Evolutionary conservation across 23 tunicate species (phyloP), one percentile per base, ranked within the genome.

Genomic region (Halocynthia roretzi): DNA sequence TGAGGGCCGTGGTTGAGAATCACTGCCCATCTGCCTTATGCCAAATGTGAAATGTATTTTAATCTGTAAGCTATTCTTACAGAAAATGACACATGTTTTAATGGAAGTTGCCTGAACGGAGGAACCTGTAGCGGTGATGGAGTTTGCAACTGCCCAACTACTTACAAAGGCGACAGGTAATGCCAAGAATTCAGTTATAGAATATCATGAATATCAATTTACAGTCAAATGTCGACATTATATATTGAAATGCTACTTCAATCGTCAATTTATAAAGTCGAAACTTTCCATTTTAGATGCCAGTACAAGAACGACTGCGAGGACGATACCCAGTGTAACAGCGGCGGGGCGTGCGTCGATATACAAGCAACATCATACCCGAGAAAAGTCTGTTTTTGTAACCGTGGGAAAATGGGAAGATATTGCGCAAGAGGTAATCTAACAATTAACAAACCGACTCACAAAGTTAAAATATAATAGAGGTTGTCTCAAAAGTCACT

Each of bases 91-190:
- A 62, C 14, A 1, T 89, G 96, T 50, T 89, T 80, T 53, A 75
- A 21, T 8, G 88, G 85, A 51, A 83, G 84, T 70, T 89, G 96
- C 62, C 80, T 89, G 50, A 89, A 89, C 77, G 87, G 87, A 6
- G 96, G 96, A 18, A 80, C 68, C 6, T 89, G 96, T 68, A 8
- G 61, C 50, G 19, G 7, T 21, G 56, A 54, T 54, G 96, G 96
- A 10, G 14, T 12, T 14, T 89, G 96, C 79, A 52, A 51, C 50
- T 89, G 96, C 74, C 4, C 51, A 18, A 80, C 81, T 22, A 67
- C 87, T 54, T 89, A 71, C 57, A 65, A 85, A 72, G 96, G 96
- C 6, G 85, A 84, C 53, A 80, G 96, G 61, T 88, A 10, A 31
- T 31, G 44, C 1, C 44, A 4, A 31, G 44, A 1, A 31, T 31